Evolutionary conservation across 1,140 invertebrate genomes (phyloP).

Genomic region (Zaprionus taronus): DNA sequence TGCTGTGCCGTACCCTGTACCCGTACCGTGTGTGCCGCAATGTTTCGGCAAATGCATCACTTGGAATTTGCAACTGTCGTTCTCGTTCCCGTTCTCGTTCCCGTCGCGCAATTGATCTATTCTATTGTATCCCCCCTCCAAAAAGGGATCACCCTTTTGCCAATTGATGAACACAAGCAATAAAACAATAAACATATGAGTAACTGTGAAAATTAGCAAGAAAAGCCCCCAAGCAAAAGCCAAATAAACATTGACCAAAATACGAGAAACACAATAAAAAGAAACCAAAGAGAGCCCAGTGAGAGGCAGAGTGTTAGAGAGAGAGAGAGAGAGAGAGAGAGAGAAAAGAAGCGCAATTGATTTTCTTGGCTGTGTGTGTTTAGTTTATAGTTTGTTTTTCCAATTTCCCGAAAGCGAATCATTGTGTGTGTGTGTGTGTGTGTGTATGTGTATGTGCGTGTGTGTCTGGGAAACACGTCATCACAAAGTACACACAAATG

Average conservation of each 20-base stretch:
- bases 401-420: conserved; percentile 21
- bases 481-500: conserved; percentile 44
- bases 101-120: neutral
- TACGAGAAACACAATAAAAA: conserved; percentile 1
- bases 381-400: conserved; percentile 36
- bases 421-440: conserved; percentile 2
- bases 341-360: neutral
- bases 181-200: neutral
- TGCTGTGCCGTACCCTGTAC: conserved; percentile 8
- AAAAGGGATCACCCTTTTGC: neutral
- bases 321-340: neutral
- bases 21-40: conserved; percentile 66
- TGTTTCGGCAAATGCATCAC: conserved; percentile 59
- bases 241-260: conserved; percentile 33
- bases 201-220: conserved; percentile 30
- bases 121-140: neutral
- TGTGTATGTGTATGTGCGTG: conserved; percentile 20
- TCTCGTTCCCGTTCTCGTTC: conserved; percentile 25
- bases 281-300: neutral
- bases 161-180: neutral
- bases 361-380: conserved; percentile 16
- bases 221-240: conserved; percentile 16
- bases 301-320: neutral
- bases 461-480: conserved; percentile 63
- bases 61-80: conserved; percentile 15